Percentiles rank a stretch among this genome's conserved stretches.
These are phyloP conservation scores for Silurus meridionalis DNA, from an alignment of 2,113 vertebrate genomes.

Conservation along the genomic window DNA sequence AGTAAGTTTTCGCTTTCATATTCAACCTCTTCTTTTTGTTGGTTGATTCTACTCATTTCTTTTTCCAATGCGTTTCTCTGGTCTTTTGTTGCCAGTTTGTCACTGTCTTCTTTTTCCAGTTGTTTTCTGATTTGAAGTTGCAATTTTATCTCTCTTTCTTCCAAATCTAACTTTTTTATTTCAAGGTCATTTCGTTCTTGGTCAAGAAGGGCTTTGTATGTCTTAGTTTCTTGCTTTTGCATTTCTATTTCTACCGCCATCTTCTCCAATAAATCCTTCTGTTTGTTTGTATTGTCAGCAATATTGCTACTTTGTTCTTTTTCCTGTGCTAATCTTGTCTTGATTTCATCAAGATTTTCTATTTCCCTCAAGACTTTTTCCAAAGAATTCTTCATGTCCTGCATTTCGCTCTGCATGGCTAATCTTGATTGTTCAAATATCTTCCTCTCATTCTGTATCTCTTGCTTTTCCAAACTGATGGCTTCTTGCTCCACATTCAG, in stretches of 20 bases:
- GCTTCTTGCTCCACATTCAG: not conserved
- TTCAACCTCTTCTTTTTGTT: slow-evolving; percentile 12
- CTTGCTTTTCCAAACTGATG: not conserved
- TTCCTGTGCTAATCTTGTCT: not conserved
- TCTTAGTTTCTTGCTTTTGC: not conserved
- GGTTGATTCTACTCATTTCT: not conserved
- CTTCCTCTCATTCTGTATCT: not conserved
- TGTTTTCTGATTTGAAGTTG: not conserved
- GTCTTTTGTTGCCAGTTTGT: slow-evolving; percentile 8
- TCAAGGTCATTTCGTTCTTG: slow-evolving; percentile 23
- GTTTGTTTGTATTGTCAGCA: not conserved
- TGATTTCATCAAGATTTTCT: not conserved
- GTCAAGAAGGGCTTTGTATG: slow-evolving; percentile 6
- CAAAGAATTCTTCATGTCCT: not conserved
- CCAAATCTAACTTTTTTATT: slow-evolving; percentile 6
- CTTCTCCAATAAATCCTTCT: slow-evolving; percentile 27
- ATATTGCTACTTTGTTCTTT: slow-evolving; percentile 5
- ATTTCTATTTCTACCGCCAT: slow-evolving; percentile 20
- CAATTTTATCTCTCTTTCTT: not conserved
- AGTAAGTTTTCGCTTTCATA: slow-evolving; percentile 5
- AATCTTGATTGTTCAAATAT: not conserved
- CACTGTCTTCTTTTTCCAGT: not conserved
- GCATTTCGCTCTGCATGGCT: slow-evolving; percentile 1
- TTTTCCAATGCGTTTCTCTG: slow-evolving; percentile 12
- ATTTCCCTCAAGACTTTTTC: slow-evolving; percentile 18